Evolutionary conservation across 2,113 vertebrate genomes (phyloP).

Genomic region (Willisornis vidua): DNA sequence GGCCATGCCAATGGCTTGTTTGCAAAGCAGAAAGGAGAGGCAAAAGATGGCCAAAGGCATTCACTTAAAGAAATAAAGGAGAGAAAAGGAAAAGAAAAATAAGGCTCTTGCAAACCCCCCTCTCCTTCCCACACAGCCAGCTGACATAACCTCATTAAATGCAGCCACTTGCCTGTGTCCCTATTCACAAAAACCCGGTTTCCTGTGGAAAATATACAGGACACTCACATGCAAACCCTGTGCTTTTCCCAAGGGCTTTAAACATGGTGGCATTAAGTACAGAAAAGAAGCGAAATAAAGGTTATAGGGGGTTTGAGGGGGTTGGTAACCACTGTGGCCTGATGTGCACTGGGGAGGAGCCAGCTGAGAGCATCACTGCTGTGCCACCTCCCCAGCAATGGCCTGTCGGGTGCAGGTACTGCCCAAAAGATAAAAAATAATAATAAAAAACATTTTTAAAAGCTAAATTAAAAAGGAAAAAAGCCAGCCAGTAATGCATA

Average conservation of each 20-base stretch:
- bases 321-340: background rate
- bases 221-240: background rate
- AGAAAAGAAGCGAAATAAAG: background rate
- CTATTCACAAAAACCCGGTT: background rate
- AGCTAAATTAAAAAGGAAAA: background rate
- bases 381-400: background rate
- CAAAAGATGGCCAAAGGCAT: background rate
- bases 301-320: background rate
- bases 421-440: background rate
- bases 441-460: background rate
- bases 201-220: background rate
- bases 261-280: background rate
- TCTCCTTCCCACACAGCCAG: background rate
- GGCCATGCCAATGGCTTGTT: fast-evolving
- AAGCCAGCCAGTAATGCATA: background rate
- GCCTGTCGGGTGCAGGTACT: background rate
- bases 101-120: background rate
- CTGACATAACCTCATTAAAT: background rate
- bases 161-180: fast-evolving
- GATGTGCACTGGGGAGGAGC: fast-evolving
- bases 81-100: background rate
- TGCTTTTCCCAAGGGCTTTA: background rate
- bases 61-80: background rate
- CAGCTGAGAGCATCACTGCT: background rate
- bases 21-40: background rate